phyloP scores from a whole-genome alignment of 2,888 invertebrate species.

The Imbricaverruca yamaguchii region DNA sequence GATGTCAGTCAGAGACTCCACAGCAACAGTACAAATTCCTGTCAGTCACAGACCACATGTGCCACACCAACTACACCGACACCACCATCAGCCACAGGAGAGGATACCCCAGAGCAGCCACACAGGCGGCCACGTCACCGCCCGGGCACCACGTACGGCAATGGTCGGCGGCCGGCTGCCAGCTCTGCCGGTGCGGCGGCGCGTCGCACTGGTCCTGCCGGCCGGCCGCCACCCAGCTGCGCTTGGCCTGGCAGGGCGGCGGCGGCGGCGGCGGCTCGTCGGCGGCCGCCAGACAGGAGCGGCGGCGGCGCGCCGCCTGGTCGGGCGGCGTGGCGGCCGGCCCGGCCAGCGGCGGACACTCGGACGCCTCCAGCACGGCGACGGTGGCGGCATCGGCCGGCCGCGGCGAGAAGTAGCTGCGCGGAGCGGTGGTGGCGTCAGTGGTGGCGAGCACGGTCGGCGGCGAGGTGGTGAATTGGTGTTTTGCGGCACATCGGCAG shows the following conservation, averaged over 20 bases:
- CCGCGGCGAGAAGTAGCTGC: conserved; percentile 3
- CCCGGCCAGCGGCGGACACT: conserved; percentile 13
- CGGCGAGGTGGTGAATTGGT: too few relatives aligned
- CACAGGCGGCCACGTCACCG: not conserved
- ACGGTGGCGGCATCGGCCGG: not conserved
- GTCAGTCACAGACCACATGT: too few relatives aligned
- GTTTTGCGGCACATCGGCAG: too few relatives aligned
- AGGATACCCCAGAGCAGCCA: too few relatives aligned
- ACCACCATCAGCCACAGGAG: too few relatives aligned
- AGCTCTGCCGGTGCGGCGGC: not conserved
- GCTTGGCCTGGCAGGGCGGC: not conserved
- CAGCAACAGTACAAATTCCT: too few relatives aligned
- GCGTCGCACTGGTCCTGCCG: not conserved
- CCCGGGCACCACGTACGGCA: not conserved
- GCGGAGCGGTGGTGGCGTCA: not conserved
- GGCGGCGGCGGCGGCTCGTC: not conserved
- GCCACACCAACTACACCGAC: too few relatives aligned
- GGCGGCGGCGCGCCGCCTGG: conserved; percentile 1
- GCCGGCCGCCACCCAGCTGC: not conserved
- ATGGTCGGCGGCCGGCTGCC: not conserved
- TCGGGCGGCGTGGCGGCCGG: not conserved
- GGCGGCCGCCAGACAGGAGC: not conserved
- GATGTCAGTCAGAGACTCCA: too few relatives aligned
- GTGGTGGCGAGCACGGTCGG: too few relatives aligned
- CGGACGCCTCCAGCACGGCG: not conserved